Evolutionary conservation across 2,797 vertebrate genomes (phyloP).

Genomic region (Tokudaia tokunoshimensis): DNA sequence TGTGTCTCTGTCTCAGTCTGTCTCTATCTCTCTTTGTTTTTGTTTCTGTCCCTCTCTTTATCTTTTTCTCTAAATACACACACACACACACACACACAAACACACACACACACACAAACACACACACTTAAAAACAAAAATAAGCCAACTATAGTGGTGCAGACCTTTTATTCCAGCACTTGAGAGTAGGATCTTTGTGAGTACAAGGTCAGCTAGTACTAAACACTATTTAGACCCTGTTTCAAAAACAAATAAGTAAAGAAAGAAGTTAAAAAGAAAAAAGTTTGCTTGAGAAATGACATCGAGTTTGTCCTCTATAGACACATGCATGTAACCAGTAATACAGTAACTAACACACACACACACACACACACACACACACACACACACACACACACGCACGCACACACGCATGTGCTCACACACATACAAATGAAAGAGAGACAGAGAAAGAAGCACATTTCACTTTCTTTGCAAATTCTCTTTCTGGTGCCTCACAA

Average conservation of each 20-base stretch:
- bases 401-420: too few relatives aligned
- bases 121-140: background rate
- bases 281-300: background rate
- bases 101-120: too few relatives aligned
- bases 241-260: background rate
- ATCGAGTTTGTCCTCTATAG: background rate
- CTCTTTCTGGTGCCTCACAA: background rate
- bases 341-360: background rate
- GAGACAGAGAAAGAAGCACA: background rate
- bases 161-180: background rate
- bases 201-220: background rate
- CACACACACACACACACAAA: too few relatives aligned
- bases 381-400: too few relatives aligned
- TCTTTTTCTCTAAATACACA: background rate
- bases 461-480: constrained; percentile 57
- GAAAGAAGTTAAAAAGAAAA: background rate
- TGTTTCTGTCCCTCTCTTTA: background rate
- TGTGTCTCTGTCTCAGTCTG: background rate
- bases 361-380: background rate
- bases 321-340: background rate
- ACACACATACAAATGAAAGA: background rate
- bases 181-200: background rate
- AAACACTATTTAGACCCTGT: background rate
- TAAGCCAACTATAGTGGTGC: background rate
- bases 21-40: background rate